Base-by-base conservation (phyloP, 2,888 invertebrate species). In the Amphipyra tragopoginis region DNA sequence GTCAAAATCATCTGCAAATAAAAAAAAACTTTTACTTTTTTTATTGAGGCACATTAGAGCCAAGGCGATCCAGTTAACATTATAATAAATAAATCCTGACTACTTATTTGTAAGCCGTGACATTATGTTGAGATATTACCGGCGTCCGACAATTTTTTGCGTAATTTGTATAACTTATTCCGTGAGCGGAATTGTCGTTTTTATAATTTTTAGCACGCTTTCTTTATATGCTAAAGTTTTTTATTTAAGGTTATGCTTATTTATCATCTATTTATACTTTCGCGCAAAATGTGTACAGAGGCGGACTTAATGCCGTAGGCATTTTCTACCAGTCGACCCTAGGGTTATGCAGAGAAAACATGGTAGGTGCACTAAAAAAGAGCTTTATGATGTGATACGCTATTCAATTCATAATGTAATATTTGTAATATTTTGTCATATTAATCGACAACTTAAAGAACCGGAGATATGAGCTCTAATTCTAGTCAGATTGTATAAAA, bases 41-140 rank as follows among this genome's bases (percentile, higher is more conserved):
- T 63, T 52, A 64, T 64, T 61, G 42, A 57, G 5, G 9, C 49
- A 48, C 47, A 5, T 42, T 26, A 42, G 26, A 39, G 55, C 52
- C 75, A 72, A 72, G 70, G 75, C 43, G 15, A 69, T 51, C 74
- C 51, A 42, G 53, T 50, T 26, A 51, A 10, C 33, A 43, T 59
- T 54, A 21, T 38, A 36, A 13, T 11, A n/a, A 29, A 54, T 43
- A 55, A 52, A 26, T 56, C 38, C 55, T 39, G 38, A 14, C 43
- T 48, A 21, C n/a, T 21, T 21, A 15, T 61, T 55, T 61, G 63
- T 33, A 45, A 75, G 50, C 57, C 54, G 14, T 65, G 62, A 53
- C 75, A 75, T 72, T 65, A 58, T 34, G 6, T 33, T 42, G 43
- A 8, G 40, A 43, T 68, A 62, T 53, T 45, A 42, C 50, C 8